Evolutionary conservation across 92 coral and sea anemone species (phyloP).

Genomic region (Scolanthus callimorphus): DNA sequence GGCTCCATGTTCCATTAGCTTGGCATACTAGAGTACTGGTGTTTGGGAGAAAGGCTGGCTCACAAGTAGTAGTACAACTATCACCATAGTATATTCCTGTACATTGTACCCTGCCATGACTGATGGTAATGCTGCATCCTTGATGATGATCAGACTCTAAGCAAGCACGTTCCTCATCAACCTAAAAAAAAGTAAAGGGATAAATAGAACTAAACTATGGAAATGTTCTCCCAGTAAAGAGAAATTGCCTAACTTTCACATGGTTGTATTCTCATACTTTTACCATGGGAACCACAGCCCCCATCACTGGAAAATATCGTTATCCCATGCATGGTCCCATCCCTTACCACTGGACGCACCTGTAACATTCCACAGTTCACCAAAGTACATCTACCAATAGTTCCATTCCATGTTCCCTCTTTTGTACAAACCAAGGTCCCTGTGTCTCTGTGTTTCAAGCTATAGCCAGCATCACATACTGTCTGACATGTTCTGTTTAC

Average conservation of each 20-base stretch:
- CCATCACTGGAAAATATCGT: background rate
- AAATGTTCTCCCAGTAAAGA: no score
- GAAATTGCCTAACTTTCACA: background rate
- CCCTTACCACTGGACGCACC: background rate
- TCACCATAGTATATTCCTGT: conserved; percentile 34
- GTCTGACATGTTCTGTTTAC: conserved; percentile 27
- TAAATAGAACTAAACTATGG: no score
- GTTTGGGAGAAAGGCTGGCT: conserved; percentile 2
- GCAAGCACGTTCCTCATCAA: no score
- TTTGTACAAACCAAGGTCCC: conserved; percentile 21
- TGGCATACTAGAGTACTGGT: conserved; percentile 6
- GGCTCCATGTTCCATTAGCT: conserved; percentile 23
- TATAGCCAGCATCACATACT: conserved; percentile 23
- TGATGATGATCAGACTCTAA: background rate
- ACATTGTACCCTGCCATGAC: conserved; percentile 5
- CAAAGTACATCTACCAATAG: conserved; percentile 11
- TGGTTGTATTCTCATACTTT: no score
- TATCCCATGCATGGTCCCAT: background rate
- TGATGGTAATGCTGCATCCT: background rate
- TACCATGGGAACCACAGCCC: no score
- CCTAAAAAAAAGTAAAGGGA: no score
- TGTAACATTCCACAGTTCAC: conserved; percentile 26
- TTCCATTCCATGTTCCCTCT: conserved; percentile 38
- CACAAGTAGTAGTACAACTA: conserved; percentile 22
- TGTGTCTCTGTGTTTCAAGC: background rate